Percentiles rank a stretch among this genome's conserved stretches.
Evolutionary conservation across 1,140 invertebrate genomes (phyloP).

Genomic region (Bombus balteatus): DNA sequence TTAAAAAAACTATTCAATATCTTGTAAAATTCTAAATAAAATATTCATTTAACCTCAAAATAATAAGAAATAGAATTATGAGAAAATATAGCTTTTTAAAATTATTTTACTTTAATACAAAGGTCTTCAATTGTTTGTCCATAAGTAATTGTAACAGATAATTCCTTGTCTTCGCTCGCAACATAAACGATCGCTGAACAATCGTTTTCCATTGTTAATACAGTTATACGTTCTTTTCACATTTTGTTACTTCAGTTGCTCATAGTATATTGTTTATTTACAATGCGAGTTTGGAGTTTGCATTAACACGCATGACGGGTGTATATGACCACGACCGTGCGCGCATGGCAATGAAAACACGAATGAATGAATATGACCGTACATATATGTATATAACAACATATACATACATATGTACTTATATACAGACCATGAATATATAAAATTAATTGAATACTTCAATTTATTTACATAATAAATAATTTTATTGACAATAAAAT

Average conservation of each 20-base stretch:
- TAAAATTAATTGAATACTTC: background rate
- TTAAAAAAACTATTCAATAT: background rate
- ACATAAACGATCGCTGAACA: conserved; percentile 69
- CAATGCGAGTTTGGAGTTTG: background rate
- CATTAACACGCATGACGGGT: no score
- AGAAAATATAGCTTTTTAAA: conserved; percentile 16
- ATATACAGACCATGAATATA: background rate
- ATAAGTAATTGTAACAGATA: conserved; percentile 71
- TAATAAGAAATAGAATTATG: background rate
- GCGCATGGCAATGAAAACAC: background rate
- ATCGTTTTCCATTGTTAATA: conserved; percentile 73
- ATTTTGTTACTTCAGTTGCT: conserved; percentile 23
- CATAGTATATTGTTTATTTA: conserved; percentile 34
- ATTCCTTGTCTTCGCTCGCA: conserved; percentile 77
- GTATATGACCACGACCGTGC: no score
- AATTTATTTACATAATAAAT: background rate
- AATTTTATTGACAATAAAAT: background rate
- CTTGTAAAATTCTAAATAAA: background rate
- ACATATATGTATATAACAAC: background rate
- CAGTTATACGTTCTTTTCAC: conserved; percentile 12
- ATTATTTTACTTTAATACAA: conserved; percentile 82
- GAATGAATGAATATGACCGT: background rate
- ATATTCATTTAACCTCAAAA: conserved; percentile 3
- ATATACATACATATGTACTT: background rate
- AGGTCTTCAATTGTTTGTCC: conserved; percentile 86